phyloP scores from a whole-genome alignment of 2,113 vertebrate species.

The Corvus moneduloides region DNA sequence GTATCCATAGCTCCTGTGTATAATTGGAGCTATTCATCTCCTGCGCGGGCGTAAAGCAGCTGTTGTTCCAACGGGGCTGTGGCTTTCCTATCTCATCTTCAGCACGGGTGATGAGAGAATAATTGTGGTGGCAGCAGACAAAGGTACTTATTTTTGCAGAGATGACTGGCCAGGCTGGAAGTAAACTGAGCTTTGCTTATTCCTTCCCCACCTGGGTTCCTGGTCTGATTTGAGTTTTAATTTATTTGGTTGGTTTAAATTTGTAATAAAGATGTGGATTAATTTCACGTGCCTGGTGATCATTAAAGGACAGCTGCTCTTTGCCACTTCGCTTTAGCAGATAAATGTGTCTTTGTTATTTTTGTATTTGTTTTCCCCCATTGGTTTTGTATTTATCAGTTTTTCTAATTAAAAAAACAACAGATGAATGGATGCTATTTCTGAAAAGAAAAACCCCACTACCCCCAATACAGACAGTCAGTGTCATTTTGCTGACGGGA shows the following conservation, averaged over 20 bases:
- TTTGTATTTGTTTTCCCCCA: slow-evolving; percentile 37
- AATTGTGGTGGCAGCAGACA: slow-evolving; percentile 47
- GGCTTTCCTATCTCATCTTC: slow-evolving; percentile 44
- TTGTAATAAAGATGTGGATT: slow-evolving; percentile 52
- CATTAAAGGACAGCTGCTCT: slow-evolving; percentile 65
- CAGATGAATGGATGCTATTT: slow-evolving; percentile 57
- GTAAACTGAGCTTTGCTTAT: slow-evolving; percentile 55
- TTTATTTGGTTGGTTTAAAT: slow-evolving; percentile 42
- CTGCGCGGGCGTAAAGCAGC: background rate
- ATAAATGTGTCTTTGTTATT: slow-evolving; percentile 63
- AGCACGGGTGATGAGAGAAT: slow-evolving; percentile 45
- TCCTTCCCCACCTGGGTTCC: slow-evolving; percentile 43
- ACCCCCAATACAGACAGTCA: slow-evolving; percentile 8
- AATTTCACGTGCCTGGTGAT: slow-evolving; percentile 39
- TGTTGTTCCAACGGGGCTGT: background rate
- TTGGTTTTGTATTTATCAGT: slow-evolving; percentile 55
- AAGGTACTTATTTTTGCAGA: slow-evolving; percentile 56
- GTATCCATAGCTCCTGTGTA: background rate
- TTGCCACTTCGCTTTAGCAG: slow-evolving; percentile 44
- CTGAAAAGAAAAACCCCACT: slow-evolving; percentile 32
- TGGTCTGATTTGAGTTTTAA: slow-evolving; percentile 32
- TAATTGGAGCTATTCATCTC: slow-evolving; percentile 42
- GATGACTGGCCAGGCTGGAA: background rate
- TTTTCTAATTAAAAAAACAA: slow-evolving; percentile 57
- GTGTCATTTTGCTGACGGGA: slow-evolving; percentile 50